Base-by-base conservation (phyloP, 1,140 invertebrate genomes). In the Triops longicaudatus region DNA sequence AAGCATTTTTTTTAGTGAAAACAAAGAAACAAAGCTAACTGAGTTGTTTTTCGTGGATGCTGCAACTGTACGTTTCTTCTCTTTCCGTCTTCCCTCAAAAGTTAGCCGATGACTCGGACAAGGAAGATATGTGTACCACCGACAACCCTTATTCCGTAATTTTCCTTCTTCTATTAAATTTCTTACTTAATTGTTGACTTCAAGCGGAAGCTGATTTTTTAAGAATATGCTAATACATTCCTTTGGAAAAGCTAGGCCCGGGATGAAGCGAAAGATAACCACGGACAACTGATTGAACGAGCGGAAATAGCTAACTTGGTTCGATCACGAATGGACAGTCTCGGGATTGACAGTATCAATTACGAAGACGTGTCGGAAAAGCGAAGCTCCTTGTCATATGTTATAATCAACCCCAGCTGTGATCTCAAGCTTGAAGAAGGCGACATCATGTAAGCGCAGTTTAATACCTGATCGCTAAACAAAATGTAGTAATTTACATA, bases 321-420 rank as follows among this genome's bases (percentile, higher is more conserved):
- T 0, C 88, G 93, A 72, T 96, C 94, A 26, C 87, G 96, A 26
- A 97, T 98, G 95, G 92, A 95, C 80, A 96, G 93, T 28, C 83
- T 98, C 2, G 95, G 96, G 78, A 86, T 98, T 73, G 95, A 94
- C 0, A 88, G 90, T 0, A 90, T 92, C 43, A 94, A 98, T 81
- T 97, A 97, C 83, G 95, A 95, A 84, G 94, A 97, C 83, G 93
- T 95, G 5, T 94, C 93, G 76, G 93, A 96, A 83, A 95, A 97
- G 85, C 86, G 94, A 50, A 95, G 92, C 85, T 93, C 90, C 79
- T 87, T 99, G 9, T 98, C 96, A 1, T 99, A 98, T 85, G 97
- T 98, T 76, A 98, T 99, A 81, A 98, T 98, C 82, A 99, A 99
- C 83, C 97, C 97, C 0, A 96, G 93, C 83, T 98, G 96, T 87